Evolutionary conservation across 64 coral and sea anemone genomes (phyloP).

Genomic region (Catalaphyllia jardinei): DNA sequence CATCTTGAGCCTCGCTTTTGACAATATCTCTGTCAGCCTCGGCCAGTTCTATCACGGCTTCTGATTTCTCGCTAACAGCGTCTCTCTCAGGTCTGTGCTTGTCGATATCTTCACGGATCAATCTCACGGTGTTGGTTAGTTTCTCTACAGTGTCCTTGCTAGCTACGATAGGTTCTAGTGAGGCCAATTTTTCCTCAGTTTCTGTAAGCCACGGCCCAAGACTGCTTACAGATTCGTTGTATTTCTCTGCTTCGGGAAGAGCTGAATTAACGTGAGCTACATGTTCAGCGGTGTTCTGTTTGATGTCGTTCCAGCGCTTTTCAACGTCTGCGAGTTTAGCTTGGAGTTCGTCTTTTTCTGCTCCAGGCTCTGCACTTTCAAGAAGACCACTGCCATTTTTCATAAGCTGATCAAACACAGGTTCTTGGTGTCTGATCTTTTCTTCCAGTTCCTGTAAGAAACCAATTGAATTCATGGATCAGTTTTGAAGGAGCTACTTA

Average conservation of each 20-base stretch:
- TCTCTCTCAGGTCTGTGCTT: conserved; percentile 68
- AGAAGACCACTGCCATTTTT: conserved; percentile 76
- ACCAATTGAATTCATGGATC: neutral
- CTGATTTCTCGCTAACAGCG: conserved; percentile 59
- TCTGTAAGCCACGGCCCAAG: conserved; percentile 75
- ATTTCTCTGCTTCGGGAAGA: conserved; percentile 76
- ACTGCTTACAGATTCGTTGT: conserved; percentile 50
- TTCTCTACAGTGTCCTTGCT: conserved; percentile 59
- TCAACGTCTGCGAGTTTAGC: conserved; percentile 77
- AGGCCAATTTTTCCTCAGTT: conserved; percentile 70
- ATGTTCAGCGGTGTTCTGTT: conserved; percentile 71
- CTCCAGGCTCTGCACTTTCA: conserved; percentile 87
- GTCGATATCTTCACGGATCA: conserved; percentile 60
- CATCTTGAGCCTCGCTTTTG: conserved; percentile 57
- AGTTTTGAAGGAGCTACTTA: no score
- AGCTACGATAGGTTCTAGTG: conserved; percentile 56
- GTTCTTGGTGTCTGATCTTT: conserved; percentile 83
- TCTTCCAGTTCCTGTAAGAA: conserved; percentile 60
- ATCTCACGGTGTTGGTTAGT: conserved; percentile 44
- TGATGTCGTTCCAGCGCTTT: conserved; percentile 79
- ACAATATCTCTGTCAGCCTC: conserved; percentile 73
- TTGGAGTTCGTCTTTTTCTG: conserved; percentile 77
- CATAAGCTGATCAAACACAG: conserved; percentile 81
- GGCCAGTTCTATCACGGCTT: conserved; percentile 50
- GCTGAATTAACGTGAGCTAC: conserved; percentile 52